A percentile compares a stretch with the other conserved stretches of the same genome.
Conservation (phyloP, 1,140 invertebrate species). For the Anastatus disparis region DNA sequence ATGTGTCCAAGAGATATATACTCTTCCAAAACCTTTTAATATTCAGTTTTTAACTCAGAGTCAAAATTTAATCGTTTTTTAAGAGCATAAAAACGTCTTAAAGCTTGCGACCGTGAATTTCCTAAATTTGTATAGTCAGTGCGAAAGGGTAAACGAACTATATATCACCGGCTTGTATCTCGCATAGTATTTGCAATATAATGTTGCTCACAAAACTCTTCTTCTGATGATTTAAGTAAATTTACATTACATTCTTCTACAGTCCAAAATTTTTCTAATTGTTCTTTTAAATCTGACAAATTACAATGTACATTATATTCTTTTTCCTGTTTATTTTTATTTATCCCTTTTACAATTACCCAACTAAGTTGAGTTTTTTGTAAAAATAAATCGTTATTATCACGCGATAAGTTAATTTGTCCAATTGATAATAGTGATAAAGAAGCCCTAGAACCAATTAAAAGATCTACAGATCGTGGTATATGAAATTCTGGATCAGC, state of each 20-base stretch:
- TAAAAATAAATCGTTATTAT: no score
- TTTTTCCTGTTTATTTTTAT: background rate
- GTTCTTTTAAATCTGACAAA: no score
- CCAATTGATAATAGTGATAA: constrained; percentile 34
- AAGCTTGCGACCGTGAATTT: background rate
- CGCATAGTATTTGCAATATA: background rate
- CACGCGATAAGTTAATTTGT: constrained; percentile 29
- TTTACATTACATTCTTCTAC: no score
- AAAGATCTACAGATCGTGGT: constrained; percentile 18
- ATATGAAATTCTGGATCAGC: constrained; percentile 38
- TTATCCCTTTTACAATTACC: background rate
- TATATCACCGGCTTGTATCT: background rate
- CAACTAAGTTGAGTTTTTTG: no score
- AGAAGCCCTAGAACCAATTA: constrained; percentile 31
- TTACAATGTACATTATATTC: constrained; percentile 1
- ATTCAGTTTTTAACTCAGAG: background rate
- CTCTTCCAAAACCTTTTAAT: background rate
- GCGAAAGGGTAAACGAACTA: background rate
- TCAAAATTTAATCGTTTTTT: background rate
- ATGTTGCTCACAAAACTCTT: background rate
- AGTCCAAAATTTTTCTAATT: no score
- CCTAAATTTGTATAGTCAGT: background rate
- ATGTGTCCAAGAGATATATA: no score
- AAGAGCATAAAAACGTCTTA: background rate
- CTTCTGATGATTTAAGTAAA: no score